A percentile compares a stretch with the other conserved stretches of the same genome.
These are phyloP conservation scores for Macroramphosus scolopax DNA, from an alignment of 2,797 vertebrate genomes.

Conservation along the genomic window DNA sequence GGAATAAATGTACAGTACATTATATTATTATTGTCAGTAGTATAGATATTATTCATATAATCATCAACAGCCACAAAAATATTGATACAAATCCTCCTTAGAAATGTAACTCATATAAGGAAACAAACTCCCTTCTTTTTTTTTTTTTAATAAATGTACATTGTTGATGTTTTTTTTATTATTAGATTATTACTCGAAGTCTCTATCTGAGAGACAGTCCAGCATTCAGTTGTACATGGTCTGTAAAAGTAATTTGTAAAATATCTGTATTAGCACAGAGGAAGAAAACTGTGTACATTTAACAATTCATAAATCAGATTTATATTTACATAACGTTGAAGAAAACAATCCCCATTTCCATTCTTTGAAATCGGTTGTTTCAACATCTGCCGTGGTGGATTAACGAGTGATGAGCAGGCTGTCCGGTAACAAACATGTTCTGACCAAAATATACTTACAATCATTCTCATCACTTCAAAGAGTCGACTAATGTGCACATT, in stretches of 20 bases:
- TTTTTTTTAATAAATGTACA: slow-evolving; percentile 42
- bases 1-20: slow-evolving; percentile 81
- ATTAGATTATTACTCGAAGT: slow-evolving; percentile 75
- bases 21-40: slow-evolving; percentile 28
- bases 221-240: slow-evolving; percentile 82
- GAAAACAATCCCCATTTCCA: slow-evolving; percentile 68
- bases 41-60: slow-evolving; percentile 36
- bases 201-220: slow-evolving; percentile 79
- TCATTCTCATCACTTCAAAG: slow-evolving; percentile 88
- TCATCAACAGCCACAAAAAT: slow-evolving; percentile 83
- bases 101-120: slow-evolving; percentile 75
- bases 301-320: slow-evolving; percentile 68
- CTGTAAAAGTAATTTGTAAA: slow-evolving; percentile 49
- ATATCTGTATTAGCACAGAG: slow-evolving; percentile 52
- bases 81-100: slow-evolving; percentile 78
- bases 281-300: slow-evolving; percentile 30
- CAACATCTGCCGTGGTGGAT: slow-evolving; percentile 4
- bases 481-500: slow-evolving; percentile 91
- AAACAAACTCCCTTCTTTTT: slow-evolving; percentile 75
- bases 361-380: slow-evolving; percentile 9
- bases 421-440: too few species aligned
- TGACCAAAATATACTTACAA: too few species aligned
- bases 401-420: neutral
- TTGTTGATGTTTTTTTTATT: slow-evolving; percentile 58
- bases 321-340: slow-evolving; percentile 84